Percentiles rank a stretch among this genome's conserved stretches.
Conservation (phyloP, 2,888 invertebrate genomes). For the Erebia aethiops region DNA sequence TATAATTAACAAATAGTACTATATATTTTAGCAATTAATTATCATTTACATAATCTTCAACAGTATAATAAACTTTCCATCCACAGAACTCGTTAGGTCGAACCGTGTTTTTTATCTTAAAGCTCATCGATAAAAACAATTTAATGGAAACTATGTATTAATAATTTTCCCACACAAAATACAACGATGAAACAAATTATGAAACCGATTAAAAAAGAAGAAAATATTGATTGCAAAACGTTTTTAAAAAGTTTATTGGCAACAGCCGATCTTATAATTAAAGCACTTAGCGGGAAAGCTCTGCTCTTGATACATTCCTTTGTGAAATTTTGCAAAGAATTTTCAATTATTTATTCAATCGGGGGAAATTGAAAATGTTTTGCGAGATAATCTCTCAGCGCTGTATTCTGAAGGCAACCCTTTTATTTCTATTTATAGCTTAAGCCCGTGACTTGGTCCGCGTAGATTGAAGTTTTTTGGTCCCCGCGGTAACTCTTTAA, state of each 20-base stretch:
- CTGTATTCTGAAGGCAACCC: neutral
- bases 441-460: too few species aligned
- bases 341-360: slow-evolving; percentile 26
- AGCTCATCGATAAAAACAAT: neutral
- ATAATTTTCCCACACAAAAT: neutral
- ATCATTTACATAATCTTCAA: too few species aligned
- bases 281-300: slow-evolving; percentile 19
- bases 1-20: too few species aligned
- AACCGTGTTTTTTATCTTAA: too few species aligned
- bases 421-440: neutral
- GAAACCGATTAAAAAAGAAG: slow-evolving; percentile 2
- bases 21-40: too few species aligned
- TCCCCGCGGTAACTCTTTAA: too few species aligned
- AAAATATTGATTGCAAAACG: slow-evolving; percentile 17
- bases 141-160: neutral
- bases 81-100: too few species aligned
- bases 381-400: neutral
- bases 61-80: too few species aligned
- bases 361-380: slow-evolving; percentile 17
- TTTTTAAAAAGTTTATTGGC: slow-evolving; percentile 20
- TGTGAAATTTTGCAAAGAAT: slow-evolving; percentile 21
- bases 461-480: too few species aligned
- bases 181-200: neutral
- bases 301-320: slow-evolving; percentile 18
- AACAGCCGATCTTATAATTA: slow-evolving; percentile 20